Conservation (phyloP, 2,113 vertebrate species). For the Meleagris gallopavo region DNA sequence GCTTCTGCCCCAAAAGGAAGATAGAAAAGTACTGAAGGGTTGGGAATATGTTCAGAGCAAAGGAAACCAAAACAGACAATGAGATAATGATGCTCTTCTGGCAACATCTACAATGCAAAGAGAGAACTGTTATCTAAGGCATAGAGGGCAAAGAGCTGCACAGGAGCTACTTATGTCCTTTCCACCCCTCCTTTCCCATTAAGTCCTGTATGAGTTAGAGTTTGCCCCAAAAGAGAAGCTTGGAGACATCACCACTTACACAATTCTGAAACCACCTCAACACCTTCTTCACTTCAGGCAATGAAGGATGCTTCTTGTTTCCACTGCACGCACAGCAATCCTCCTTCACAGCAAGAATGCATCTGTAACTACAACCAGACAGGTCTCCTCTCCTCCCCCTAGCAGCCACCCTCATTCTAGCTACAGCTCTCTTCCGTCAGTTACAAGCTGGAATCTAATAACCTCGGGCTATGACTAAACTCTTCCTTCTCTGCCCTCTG, state of each 20-base stretch:
- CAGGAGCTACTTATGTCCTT: neutral
- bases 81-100: neutral
- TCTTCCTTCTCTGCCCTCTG: neutral
- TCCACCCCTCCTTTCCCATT: neutral
- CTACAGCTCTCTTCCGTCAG: neutral
- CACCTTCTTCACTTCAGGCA: neutral
- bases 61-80: neutral
- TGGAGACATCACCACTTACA: neutral
- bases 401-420: neutral
- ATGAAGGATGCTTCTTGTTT: neutral
- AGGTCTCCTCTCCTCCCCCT: neutral
- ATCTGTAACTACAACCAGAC: neutral
- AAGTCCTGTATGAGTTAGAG: neutral
- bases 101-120: neutral
- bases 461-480: neutral
- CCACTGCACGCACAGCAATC: neutral
- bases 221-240: neutral
- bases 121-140: neutral
- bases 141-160: neutral
- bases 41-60: neutral
- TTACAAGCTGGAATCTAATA: neutral
- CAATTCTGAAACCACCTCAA: neutral
- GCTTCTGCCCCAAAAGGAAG: neutral
- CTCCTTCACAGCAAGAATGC: neutral
- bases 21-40: neutral